Percentiles rank a stretch among this genome's conserved stretches.
These are phyloP conservation scores for Drosophila histrio DNA, from an alignment of 2,888 invertebrate genomes.

Conservation along the genomic window DNA sequence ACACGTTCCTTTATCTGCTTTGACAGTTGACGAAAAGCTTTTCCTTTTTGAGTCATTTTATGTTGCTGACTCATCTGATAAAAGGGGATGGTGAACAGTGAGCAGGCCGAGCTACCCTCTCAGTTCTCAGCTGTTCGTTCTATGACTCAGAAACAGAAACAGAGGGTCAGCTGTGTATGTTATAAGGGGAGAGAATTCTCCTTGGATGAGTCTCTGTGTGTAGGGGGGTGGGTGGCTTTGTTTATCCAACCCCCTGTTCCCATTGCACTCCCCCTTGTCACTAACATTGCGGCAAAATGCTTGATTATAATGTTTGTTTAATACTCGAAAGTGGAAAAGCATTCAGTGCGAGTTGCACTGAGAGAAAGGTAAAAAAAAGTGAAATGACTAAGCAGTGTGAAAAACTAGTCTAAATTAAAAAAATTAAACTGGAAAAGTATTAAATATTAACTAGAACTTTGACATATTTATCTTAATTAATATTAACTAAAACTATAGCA, in stretches of 20 bases:
- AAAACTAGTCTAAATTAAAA: no score
- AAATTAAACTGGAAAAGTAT: neutral
- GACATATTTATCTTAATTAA: neutral
- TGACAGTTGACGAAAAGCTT: slow-evolving; percentile 56
- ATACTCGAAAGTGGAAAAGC: slow-evolving; percentile 51
- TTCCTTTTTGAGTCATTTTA: slow-evolving; percentile 44
- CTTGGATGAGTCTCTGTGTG: slow-evolving; percentile 24
- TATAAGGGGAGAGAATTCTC: slow-evolving; percentile 9
- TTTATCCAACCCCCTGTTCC: slow-evolving; percentile 18
- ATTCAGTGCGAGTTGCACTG: slow-evolving; percentile 47
- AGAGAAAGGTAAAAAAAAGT: slow-evolving; percentile 1
- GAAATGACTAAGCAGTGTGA: neutral
- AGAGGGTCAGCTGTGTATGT: slow-evolving; percentile 32
- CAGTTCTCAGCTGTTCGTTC: slow-evolving; percentile 39
- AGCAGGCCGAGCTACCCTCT: slow-evolving; percentile 24
- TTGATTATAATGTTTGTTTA: slow-evolving; percentile 70
- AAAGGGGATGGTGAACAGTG: slow-evolving; percentile 7
- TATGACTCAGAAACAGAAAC: slow-evolving; percentile 49
- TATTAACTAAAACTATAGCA: neutral
- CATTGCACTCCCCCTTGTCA: slow-evolving; percentile 31
- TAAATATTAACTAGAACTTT: neutral
- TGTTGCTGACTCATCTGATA: slow-evolving; percentile 47
- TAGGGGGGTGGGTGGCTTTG: slow-evolving; percentile 50
- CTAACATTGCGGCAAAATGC: slow-evolving; percentile 59
- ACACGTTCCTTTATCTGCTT: slow-evolving; percentile 65